Conservation (phyloP, 2,113 vertebrate genomes). For the Ascaphus truei region DNA sequence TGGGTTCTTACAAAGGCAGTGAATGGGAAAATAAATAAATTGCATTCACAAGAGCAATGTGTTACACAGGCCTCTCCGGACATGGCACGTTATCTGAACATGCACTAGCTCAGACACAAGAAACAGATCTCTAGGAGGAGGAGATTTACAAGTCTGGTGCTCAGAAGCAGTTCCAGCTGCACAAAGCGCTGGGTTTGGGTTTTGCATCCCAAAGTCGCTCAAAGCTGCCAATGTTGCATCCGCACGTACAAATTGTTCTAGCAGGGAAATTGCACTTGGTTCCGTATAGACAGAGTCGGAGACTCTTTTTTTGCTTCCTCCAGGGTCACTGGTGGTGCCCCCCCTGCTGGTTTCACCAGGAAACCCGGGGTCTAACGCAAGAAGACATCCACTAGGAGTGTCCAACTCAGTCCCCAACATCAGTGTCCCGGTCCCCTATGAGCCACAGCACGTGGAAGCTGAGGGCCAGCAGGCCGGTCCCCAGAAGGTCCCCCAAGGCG, state of each 20-base stretch:
- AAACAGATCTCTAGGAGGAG: too few species aligned
- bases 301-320: constrained; percentile 42
- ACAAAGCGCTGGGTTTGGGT: neutral
- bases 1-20: too few species aligned
- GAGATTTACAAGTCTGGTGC: too few species aligned
- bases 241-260: neutral
- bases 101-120: too few species aligned
- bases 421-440: constrained; percentile 89
- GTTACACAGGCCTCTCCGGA: too few species aligned
- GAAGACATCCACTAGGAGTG: constrained; percentile 17
- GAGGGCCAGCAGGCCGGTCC: constrained; percentile 92
- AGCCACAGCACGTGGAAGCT: constrained; percentile 96
- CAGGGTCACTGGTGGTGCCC: constrained; percentile 40
- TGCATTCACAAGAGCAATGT: too few species aligned
- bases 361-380: neutral
- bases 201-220: neutral
- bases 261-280: constrained; percentile 29
- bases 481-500: constrained; percentile 90
- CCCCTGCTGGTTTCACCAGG: constrained; percentile 3
- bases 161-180: constrained; percentile 1
- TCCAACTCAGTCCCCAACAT: constrained; percentile 74
- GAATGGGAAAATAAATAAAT: too few species aligned
- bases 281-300: too few species aligned
- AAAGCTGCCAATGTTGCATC: too few species aligned
- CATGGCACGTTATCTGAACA: too few species aligned